These are phyloP conservation scores for Amphiprion percula DNA, from an alignment of 2,113 vertebrate species.

Conservation along the genomic window DNA sequence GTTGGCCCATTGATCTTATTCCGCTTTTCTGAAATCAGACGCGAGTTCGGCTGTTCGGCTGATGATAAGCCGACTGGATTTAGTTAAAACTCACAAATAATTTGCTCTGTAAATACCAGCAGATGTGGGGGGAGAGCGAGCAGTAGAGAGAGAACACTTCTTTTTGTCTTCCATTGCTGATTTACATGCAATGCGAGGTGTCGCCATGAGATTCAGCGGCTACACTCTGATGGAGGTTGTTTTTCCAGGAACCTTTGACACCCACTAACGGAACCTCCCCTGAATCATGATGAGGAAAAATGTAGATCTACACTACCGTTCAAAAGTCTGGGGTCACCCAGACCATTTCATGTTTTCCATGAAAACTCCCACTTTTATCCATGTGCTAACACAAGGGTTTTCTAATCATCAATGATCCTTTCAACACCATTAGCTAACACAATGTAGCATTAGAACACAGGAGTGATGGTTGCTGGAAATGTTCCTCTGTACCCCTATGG, in stretches of 20 bases:
- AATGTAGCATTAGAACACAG: too few species aligned
- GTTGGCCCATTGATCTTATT: conserved; percentile 52
- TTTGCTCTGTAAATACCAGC: conserved; percentile 57
- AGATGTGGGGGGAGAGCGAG: conserved; percentile 36
- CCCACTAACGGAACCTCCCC: background rate
- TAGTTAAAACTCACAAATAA: conserved; percentile 58
- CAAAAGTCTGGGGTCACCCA: too few species aligned
- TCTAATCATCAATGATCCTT: too few species aligned
- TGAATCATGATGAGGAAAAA: background rate
- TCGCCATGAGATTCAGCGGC: conserved; percentile 10
- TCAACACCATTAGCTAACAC: too few species aligned
- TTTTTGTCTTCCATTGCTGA: background rate
- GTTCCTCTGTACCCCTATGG: too few species aligned
- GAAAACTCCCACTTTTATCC: too few species aligned
- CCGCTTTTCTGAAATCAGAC: conserved; percentile 53
- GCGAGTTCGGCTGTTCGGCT: conserved; percentile 24
- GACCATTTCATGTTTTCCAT: too few species aligned
- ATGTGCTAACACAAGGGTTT: too few species aligned
- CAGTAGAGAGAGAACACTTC: conserved; percentile 9
- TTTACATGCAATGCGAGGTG: conserved; percentile 6
- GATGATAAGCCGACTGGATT: conserved; percentile 60
- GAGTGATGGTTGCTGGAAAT: too few species aligned
- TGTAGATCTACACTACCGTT: background rate
- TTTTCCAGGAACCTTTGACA: conserved; percentile 38
- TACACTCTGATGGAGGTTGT: conserved; percentile 25